Evolutionary conservation across 2,888 invertebrate species (phyloP).

Genomic region (Thyatira batis): DNA sequence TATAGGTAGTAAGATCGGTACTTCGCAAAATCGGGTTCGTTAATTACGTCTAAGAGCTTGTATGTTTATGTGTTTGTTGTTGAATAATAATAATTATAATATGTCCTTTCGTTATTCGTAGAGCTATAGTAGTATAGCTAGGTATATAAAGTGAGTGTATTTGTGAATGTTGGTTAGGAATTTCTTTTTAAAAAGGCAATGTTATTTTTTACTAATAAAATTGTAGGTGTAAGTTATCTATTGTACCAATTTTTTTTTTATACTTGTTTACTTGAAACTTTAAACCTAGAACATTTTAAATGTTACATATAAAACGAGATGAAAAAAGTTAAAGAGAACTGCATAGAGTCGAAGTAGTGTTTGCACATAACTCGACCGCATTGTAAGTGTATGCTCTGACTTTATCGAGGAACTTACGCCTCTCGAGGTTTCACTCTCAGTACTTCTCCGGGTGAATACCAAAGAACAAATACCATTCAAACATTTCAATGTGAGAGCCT

Average conservation of each 20-base stretch:
- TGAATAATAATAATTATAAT: too few relatives aligned
- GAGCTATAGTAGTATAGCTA: too few relatives aligned
- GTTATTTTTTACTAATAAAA: too few relatives aligned
- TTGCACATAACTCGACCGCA: slow-evolving; percentile 49
- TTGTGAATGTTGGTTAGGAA: too few relatives aligned
- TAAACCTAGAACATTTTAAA: slow-evolving; percentile 4
- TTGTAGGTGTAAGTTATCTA: neutral
- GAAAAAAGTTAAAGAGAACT: slow-evolving; percentile 53
- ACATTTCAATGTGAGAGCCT: neutral
- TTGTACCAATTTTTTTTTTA: neutral
- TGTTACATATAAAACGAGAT: slow-evolving; percentile 50
- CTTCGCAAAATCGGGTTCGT: too few relatives aligned
- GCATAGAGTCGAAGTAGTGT: slow-evolving; percentile 38
- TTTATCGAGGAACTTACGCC: slow-evolving; percentile 39
- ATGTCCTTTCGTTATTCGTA: too few relatives aligned
- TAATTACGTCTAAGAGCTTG: too few relatives aligned
- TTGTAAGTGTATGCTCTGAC: slow-evolving; percentile 40
- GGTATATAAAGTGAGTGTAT: too few relatives aligned
- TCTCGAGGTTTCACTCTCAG: slow-evolving; percentile 20
- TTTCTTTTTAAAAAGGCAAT: too few relatives aligned
- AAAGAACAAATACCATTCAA: neutral
- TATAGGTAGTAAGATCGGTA: too few relatives aligned
- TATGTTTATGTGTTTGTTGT: too few relatives aligned
- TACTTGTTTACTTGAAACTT: neutral
- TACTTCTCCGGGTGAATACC: neutral